A percentile compares a stretch with the other conserved stretches of the same genome.
Conservation (phyloP, 2,797 vertebrate genomes). For the Rhadinocentrus ornatus region DNA sequence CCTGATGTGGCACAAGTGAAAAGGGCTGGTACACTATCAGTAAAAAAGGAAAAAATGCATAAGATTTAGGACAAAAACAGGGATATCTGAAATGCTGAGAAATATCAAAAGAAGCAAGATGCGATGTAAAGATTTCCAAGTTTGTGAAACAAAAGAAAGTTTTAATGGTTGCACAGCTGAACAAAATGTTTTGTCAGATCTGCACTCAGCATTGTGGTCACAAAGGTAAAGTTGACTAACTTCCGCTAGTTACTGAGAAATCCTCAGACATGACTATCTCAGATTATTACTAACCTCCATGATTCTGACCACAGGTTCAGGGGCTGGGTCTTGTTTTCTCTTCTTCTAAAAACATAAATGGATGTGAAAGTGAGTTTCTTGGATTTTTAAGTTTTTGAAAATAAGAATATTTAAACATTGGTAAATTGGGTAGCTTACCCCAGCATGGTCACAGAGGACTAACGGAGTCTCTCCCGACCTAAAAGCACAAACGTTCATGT, state of each 20-base stretch:
- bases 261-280: slow-evolving; percentile 7
- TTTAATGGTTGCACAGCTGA: background rate
- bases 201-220: slow-evolving; percentile 60
- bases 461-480: slow-evolving; percentile 58
- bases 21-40: background rate
- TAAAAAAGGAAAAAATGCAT: background rate
- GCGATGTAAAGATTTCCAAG: background rate
- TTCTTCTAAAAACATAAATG: slow-evolving; percentile 80
- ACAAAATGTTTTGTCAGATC: slow-evolving; percentile 3
- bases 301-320: slow-evolving; percentile 70
- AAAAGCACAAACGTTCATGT: background rate
- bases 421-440: slow-evolving; percentile 68
- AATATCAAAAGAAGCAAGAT: background rate
- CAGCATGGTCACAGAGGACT: slow-evolving; percentile 75
- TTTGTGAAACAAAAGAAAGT: background rate
- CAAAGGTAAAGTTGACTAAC: slow-evolving; percentile 71
- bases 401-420: background rate
- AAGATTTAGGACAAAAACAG: background rate
- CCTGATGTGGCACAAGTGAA: background rate
- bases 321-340: slow-evolving; percentile 82
- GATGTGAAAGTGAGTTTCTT: slow-evolving; percentile 15
- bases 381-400: background rate
- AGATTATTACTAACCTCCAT: slow-evolving; percentile 72
- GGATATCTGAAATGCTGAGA: background rate
- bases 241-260: slow-evolving; percentile 62